Conservation (phyloP, 2,888 invertebrate species). For the Criorhina ranunculi region DNA sequence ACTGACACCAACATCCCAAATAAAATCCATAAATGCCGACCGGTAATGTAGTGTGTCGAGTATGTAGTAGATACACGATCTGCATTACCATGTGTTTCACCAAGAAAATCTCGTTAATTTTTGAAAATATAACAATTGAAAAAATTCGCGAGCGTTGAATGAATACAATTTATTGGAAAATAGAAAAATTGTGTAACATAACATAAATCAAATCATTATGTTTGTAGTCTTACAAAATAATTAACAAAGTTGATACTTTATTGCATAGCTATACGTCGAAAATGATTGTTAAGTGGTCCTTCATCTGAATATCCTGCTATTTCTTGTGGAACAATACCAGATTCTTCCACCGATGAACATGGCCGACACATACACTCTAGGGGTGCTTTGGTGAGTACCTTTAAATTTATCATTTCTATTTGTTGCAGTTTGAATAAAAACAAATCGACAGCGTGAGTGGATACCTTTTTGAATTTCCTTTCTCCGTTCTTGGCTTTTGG, state of each 20-base stretch:
- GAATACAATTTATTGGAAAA: slow-evolving; percentile 30
- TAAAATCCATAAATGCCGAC: not conserved
- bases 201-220: not conserved
- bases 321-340: slow-evolving; percentile 94
- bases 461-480: slow-evolving; percentile 92
- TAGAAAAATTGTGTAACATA: not conserved
- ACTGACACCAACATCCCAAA: not conserved
- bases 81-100: not conserved
- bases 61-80: not conserved
- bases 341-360: slow-evolving; percentile 95
- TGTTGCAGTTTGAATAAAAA: not conserved
- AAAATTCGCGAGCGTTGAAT: not conserved
- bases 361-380: slow-evolving; percentile 97
- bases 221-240: slow-evolving; percentile 3
- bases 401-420: slow-evolving; percentile 77
- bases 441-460: not conserved
- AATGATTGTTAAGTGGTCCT: slow-evolving; percentile 92
- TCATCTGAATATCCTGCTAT: slow-evolving; percentile 94
- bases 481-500: slow-evolving; percentile 95
- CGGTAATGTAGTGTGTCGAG: slow-evolving; percentile 7
- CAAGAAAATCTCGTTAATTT: slow-evolving; percentile 2
- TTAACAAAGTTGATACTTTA: slow-evolving; percentile 78
- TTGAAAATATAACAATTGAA: not conserved
- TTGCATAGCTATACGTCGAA: slow-evolving; percentile 88
- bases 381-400: slow-evolving; percentile 96